Evolutionary conservation across 2,113 vertebrate genomes (phyloP).

Genomic region (Solea senegalensis): DNA sequence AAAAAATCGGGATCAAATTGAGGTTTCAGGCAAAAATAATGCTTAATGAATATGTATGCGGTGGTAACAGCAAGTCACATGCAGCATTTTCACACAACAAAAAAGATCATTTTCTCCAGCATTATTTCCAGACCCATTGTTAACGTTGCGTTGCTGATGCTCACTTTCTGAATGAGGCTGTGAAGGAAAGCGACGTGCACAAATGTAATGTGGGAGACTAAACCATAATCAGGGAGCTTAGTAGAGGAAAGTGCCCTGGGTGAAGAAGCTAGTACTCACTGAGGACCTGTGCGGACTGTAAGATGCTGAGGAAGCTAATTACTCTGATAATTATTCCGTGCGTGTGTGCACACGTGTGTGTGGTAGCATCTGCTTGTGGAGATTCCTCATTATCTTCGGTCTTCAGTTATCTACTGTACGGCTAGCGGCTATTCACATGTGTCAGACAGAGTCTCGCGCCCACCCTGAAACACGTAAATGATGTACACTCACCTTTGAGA

Average conservation of each 20-base stretch:
- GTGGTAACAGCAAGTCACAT: background rate
- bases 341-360: slow-evolving; percentile 7
- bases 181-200: background rate
- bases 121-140: slow-evolving; percentile 24
- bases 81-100: slow-evolving; percentile 16
- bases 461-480: slow-evolving; percentile 4
- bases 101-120: slow-evolving; percentile 18
- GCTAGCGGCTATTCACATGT: slow-evolving; percentile 35
- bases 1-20: slow-evolving; percentile 30
- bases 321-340: slow-evolving; percentile 67
- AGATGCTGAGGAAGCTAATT: slow-evolving; percentile 75
- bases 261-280: slow-evolving; percentile 59
- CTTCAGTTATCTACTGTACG: slow-evolving; percentile 22
- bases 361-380: slow-evolving; percentile 12
- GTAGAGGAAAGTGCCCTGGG: slow-evolving; percentile 60
- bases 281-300: slow-evolving; percentile 67
- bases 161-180: slow-evolving; percentile 13
- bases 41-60: background rate
- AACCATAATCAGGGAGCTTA: slow-evolving; percentile 64
- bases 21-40: slow-evolving; percentile 28
- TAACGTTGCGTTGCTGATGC: slow-evolving; percentile 20
- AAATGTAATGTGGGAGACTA: slow-evolving; percentile 45
- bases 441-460: slow-evolving; percentile 39
- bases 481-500: slow-evolving; percentile 1
- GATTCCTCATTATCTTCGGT: slow-evolving; percentile 35